These are phyloP conservation scores for Chiridota heheva DNA, from an alignment of 35 echinoderm and acorn worm species.

Conservation along the genomic window DNA sequence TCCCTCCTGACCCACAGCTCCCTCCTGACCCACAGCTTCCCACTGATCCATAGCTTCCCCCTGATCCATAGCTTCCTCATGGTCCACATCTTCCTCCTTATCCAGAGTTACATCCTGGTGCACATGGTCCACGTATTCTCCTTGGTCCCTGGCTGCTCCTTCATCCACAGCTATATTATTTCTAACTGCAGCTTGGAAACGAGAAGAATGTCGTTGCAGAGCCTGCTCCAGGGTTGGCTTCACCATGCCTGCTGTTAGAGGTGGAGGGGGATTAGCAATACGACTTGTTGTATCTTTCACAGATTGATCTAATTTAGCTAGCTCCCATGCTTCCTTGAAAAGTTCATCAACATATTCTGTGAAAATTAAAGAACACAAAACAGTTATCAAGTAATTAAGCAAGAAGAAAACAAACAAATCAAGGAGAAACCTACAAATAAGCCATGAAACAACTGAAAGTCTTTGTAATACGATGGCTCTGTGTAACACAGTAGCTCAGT, in stretches of 20 bases:
- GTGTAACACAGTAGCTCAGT: too few relatives aligned
- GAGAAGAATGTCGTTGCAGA: neutral
- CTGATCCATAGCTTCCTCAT: too few relatives aligned
- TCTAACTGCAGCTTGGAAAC: conserved; percentile 4
- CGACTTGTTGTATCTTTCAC: too few relatives aligned
- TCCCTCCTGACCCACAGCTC: too few relatives aligned
- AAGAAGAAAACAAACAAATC: neutral
- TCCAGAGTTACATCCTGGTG: too few relatives aligned
- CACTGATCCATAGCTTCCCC: too few relatives aligned
- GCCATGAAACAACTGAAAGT: neutral
- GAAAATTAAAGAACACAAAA: neutral
- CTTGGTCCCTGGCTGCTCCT: too few relatives aligned
- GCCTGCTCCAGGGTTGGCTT: neutral
- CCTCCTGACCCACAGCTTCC: too few relatives aligned
- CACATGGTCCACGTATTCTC: too few relatives aligned
- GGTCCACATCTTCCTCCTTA: too few relatives aligned
- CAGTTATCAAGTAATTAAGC: neutral
- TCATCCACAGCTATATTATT: too few relatives aligned
- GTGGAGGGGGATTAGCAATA: neutral
- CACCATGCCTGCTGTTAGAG: neutral
- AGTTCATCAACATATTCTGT: conserved; percentile 18
- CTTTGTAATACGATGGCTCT: neutral
- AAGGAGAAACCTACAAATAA: neutral
- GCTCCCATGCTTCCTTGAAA: neutral
- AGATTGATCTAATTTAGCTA: neutral